Base-by-base conservation (phyloP, 2,113 vertebrate genomes). In the Neodontobutis hainanensis region DNA sequence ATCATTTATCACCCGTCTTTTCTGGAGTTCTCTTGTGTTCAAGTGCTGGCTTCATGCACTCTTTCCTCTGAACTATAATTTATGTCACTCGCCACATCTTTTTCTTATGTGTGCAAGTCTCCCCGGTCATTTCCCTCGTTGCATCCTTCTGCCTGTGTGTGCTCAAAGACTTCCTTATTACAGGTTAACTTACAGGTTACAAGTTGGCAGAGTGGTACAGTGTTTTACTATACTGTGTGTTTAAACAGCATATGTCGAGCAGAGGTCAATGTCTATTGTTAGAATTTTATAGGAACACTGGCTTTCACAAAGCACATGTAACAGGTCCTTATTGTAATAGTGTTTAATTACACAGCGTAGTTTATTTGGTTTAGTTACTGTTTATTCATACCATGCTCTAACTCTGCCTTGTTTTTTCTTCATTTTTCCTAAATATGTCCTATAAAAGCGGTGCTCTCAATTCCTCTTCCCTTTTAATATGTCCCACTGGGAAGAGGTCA, bases 1-100 rank as follows among this genome's bases (percentile, higher is more conserved):
- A 87, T 85, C 90, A 88, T 92, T 90, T 81, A 91, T 91, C 91
- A 92, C 64, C 9, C 5, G 62, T 77, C 65, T n/a, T 38, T 61
- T 68, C 59, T 46, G 61, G 44, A 59, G 68, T 65, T 70, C 46
- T 55, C 76, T 77, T 36, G 42, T 42, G 38, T 73, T 70, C n/a
- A 27, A 68, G 57, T 16, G 2, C 51, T 16, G 44, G 56, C 36
- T 60, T 61, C 47, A 57, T 71, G 49, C 65, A 48, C 44, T 16
- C 50, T 68, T 59, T 66, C 15, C 44, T 51, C 65, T 63, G 0
- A n/a, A 52, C 53, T 53, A 9, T 65, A 61, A 83, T 84, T 79
- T 68, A 80, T 80, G 59, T 66, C 47, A 70, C 58, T 40, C 38
- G 55, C 11, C 14, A n/a, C 52, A 55, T n/a, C 34, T 36, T 53